Conservation (phyloP, 1,140 invertebrate species). For the Tetranychus cinnabarinus region DNA sequence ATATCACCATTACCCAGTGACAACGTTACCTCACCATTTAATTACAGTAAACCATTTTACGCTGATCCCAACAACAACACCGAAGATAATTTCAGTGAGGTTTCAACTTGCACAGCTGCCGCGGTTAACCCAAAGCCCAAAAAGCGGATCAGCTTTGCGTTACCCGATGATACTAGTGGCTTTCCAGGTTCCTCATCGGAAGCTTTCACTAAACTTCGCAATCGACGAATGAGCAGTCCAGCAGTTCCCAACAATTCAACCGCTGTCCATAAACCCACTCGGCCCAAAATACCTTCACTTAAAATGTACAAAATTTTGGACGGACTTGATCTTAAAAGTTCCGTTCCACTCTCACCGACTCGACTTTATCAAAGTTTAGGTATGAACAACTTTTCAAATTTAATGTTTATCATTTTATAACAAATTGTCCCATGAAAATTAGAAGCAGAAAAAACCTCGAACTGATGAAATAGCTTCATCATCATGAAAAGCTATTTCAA, state of each 20-base stretch:
- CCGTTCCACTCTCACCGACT: conserved; percentile 14
- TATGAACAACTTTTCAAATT: neutral
- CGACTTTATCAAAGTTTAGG: neutral
- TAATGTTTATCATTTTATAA: too few relatives aligned
- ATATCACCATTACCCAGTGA: too few relatives aligned
- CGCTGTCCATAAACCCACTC: neutral
- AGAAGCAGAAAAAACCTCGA: too few relatives aligned
- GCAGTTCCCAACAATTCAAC: neutral
- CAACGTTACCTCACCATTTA: too few relatives aligned
- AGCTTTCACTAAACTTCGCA: neutral
- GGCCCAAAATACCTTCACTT: conserved; percentile 5
- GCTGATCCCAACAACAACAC: too few relatives aligned
- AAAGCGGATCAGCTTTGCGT: neutral
- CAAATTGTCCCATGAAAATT: too few relatives aligned
- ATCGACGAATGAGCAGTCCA: conserved; percentile 14
- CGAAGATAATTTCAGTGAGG: too few relatives aligned
- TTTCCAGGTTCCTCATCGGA: neutral
- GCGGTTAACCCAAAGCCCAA: neutral
- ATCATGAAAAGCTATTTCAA: too few relatives aligned
- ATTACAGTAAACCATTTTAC: too few relatives aligned
- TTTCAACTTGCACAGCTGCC: too few relatives aligned
- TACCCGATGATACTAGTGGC: neutral
- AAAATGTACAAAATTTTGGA: conserved; percentile 13
- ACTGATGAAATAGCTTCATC: too few relatives aligned
- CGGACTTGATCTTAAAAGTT: conserved; percentile 14